Conservation (phyloP, 2,797 vertebrate genomes). For the Helostoma temminkii region DNA sequence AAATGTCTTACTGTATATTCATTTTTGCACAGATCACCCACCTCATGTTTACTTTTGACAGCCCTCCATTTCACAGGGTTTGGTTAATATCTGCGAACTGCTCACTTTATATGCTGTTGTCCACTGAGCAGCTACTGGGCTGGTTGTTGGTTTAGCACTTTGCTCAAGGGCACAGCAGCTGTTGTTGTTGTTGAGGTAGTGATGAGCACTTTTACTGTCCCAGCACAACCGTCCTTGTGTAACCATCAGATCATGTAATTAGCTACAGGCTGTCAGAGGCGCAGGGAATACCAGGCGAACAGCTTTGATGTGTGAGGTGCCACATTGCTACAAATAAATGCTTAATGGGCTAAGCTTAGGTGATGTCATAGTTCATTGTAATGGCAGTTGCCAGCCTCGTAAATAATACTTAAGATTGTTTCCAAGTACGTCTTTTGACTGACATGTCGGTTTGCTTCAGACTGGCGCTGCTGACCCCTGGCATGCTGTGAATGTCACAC, state of each 20-base stretch:
- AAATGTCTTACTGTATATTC: neutral
- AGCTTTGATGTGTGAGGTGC: slow-evolving; percentile 85
- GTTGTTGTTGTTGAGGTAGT: slow-evolving; percentile 54
- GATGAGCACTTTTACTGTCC: slow-evolving; percentile 50
- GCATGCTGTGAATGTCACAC: slow-evolving; percentile 77
- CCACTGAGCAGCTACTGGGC: slow-evolving; percentile 46
- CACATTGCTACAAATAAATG: slow-evolving; percentile 84
- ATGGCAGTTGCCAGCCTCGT: slow-evolving; percentile 76
- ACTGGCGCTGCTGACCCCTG: slow-evolving; percentile 69
- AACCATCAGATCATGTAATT: slow-evolving; percentile 69
- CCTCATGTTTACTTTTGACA: slow-evolving; percentile 4
- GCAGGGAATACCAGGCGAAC: slow-evolving; percentile 63
- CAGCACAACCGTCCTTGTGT: slow-evolving; percentile 54
- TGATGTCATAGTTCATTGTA: slow-evolving; percentile 84
- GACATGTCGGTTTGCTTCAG: slow-evolving; percentile 66
- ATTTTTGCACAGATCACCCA: neutral
- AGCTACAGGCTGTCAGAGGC: slow-evolving; percentile 56
- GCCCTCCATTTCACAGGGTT: neutral
- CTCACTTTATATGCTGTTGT: slow-evolving; percentile 18
- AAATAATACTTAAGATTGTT: slow-evolving; percentile 87
- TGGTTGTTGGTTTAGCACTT: slow-evolving; percentile 60
- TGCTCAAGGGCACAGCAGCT: slow-evolving; percentile 79
- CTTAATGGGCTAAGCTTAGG: slow-evolving; percentile 82
- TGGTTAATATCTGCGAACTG: slow-evolving; percentile 15
- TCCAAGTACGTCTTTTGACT: slow-evolving; percentile 79